Evolutionary conservation across 2,888 invertebrate species (phyloP).

Genomic region (Cosmorhoe ocellata): DNA sequence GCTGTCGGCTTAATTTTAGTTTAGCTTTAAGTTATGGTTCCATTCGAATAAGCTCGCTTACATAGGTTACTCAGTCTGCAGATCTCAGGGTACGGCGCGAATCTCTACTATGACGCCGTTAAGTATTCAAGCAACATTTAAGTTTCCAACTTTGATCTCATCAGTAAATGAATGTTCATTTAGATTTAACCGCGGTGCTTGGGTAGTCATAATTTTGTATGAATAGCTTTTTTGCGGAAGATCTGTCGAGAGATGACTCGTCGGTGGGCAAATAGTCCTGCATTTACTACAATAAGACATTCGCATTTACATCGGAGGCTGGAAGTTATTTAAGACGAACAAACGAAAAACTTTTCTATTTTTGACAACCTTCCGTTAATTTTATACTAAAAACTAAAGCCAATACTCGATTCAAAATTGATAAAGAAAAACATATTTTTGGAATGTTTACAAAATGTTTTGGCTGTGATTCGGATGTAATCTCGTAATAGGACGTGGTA

Average conservation of each 20-base stretch:
- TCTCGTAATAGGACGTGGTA: slow-evolving; percentile 35
- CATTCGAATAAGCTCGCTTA: slow-evolving; percentile 35
- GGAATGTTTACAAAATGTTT: slow-evolving; percentile 56
- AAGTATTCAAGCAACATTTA: slow-evolving; percentile 34
- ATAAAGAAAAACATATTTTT: slow-evolving; percentile 46
- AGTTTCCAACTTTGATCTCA: slow-evolving; percentile 69
- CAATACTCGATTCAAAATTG: slow-evolving; percentile 19
- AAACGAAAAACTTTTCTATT: background rate
- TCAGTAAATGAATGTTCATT: slow-evolving; percentile 44
- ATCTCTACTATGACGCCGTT: slow-evolving; percentile 31
- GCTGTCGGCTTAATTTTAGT: slow-evolving; percentile 36
- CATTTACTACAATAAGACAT: slow-evolving; percentile 44
- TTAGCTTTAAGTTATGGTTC: slow-evolving; percentile 49
- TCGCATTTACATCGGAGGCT: slow-evolving; percentile 34
- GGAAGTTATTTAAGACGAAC: slow-evolving; percentile 7
- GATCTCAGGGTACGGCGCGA: slow-evolving; percentile 48
- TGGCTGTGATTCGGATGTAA: slow-evolving; percentile 71
- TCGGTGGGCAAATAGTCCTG: slow-evolving; percentile 23
- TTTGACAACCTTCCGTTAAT: slow-evolving; percentile 5
- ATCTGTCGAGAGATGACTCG: background rate
- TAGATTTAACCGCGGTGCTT: slow-evolving; percentile 58
- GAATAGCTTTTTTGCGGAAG: slow-evolving; percentile 29
- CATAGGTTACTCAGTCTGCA: slow-evolving; percentile 35
- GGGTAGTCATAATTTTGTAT: slow-evolving; percentile 51
- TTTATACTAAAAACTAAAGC: background rate